A percentile compares a stretch with the other conserved stretches of the same genome.
These are phyloP conservation scores for Diogma glabrata DNA, from an alignment of 2,888 invertebrate genomes.

Conservation along the genomic window DNA sequence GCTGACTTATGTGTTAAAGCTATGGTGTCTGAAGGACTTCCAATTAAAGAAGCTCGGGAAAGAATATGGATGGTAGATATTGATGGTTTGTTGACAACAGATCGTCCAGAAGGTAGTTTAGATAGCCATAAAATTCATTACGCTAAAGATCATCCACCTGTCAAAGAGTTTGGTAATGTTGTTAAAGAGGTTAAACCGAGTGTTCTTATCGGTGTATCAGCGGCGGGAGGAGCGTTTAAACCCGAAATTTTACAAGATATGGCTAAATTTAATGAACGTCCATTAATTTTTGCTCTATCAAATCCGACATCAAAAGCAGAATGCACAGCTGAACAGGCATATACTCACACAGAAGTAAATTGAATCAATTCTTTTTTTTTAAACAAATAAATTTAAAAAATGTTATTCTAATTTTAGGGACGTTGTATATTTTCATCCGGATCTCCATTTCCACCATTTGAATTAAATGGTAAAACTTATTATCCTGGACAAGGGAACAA, in stretches of 20 bases:
- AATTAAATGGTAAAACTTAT: conserved; percentile 64
- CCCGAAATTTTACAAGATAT: conserved; percentile 74
- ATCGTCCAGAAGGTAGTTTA: conserved; percentile 48
- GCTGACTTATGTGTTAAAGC: conserved; percentile 82
- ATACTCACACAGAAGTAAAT: conserved; percentile 80
- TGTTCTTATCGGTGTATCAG: conserved; percentile 79
- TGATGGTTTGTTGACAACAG: conserved; percentile 72
- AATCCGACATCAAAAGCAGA: conserved; percentile 98
- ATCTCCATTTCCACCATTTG: conserved; percentile 85
- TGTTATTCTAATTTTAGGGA: conserved; percentile 48
- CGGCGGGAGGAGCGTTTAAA: conserved; percentile 83
- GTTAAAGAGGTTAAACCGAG: conserved; percentile 78
- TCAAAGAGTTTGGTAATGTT: conserved; percentile 66
- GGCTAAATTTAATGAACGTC: conserved; percentile 75
- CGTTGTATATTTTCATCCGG: conserved; percentile 90
- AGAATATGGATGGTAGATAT: conserved; percentile 94
- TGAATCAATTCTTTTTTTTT: conserved; percentile 65
- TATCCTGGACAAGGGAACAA: conserved; percentile 96
- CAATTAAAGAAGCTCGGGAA: conserved; percentile 59
- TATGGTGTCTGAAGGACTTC: conserved; percentile 60
- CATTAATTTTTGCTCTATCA: conserved; percentile 92
- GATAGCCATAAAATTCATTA: conserved; percentile 59
- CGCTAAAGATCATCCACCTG: conserved; percentile 66
- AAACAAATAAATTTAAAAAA: not conserved
- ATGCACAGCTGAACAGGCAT: conserved; percentile 94